Evolutionary conservation across 1,140 invertebrate genomes (phyloP).

Genomic region (Drosophila ananassae): DNA sequence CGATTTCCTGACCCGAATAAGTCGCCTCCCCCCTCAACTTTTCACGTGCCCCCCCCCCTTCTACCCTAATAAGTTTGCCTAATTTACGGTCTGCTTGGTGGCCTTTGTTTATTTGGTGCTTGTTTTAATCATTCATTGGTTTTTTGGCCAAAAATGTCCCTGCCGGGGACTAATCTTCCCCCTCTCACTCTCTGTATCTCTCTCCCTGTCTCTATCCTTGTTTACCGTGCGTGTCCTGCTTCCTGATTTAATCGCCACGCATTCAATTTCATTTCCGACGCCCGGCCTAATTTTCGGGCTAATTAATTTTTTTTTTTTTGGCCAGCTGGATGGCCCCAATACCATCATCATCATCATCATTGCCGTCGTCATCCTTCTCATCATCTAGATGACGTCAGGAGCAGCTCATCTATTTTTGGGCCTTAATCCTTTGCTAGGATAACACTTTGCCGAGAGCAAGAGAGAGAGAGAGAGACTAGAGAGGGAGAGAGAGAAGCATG

Average conservation of each 20-base stretch:
- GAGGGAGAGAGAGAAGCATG: conserved; percentile 1
- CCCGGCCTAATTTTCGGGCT: conserved; percentile 37
- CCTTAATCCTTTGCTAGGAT: conserved; percentile 42
- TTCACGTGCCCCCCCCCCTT: conserved; percentile 1
- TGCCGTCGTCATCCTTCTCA: not conserved
- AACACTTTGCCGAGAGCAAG: conserved; percentile 1
- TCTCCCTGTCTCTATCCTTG: conserved; percentile 8
- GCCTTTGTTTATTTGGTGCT: conserved; percentile 27
- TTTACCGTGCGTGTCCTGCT: conserved; percentile 18
- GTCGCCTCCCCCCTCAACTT: not conserved
- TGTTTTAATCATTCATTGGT: conserved; percentile 36
- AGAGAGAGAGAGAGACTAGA: not conserved
- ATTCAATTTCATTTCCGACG: conserved; percentile 55
- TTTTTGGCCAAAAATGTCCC: conserved; percentile 7
- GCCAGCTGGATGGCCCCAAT: conserved; percentile 11
- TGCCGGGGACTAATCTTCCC: not conserved
- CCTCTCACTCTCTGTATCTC: not conserved
- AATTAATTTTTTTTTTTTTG: conserved; percentile 42
- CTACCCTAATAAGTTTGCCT: conserved; percentile 21
- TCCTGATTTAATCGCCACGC: conserved; percentile 43
- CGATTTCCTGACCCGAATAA: not conserved
- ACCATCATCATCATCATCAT: not conserved
- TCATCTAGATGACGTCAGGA: conserved; percentile 47
- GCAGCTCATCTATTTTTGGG: conserved; percentile 47
- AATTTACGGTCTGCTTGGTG: conserved; percentile 46